These are phyloP conservation scores for Acromyrmex charruanus DNA, from an alignment of 1,140 invertebrate genomes.

Conservation along the genomic window DNA sequence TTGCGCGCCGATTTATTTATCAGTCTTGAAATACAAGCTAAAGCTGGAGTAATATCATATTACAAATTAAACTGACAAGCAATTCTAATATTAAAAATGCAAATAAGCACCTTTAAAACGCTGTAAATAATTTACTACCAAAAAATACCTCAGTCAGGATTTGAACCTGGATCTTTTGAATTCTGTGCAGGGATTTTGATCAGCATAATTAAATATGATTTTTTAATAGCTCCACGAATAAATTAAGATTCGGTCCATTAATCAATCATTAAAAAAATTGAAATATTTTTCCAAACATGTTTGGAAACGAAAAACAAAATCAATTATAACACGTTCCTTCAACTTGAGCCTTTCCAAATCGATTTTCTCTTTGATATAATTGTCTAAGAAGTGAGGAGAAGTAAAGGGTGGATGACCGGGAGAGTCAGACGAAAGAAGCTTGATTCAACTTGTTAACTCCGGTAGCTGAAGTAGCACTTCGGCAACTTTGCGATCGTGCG, in stretches of 20 bases:
- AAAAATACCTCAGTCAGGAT: too few species aligned
- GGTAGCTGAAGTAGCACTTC: constrained; percentile 71
- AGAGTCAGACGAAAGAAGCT: constrained; percentile 23
- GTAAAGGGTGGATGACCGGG: constrained; percentile 1
- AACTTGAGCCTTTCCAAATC: not conserved
- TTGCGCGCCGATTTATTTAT: too few species aligned
- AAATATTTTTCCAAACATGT: not conserved
- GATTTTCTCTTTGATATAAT: not conserved
- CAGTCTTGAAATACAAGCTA: too few species aligned
- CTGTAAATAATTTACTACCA: too few species aligned
- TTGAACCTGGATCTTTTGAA: too few species aligned
- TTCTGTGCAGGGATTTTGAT: too few species aligned
- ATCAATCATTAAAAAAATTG: constrained; percentile 3
- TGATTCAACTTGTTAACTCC: constrained; percentile 72
- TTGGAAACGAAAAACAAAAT: not conserved
- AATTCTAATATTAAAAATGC: too few species aligned
- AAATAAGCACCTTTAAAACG: too few species aligned
- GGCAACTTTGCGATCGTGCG: constrained; percentile 71
- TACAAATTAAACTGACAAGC: too few species aligned
- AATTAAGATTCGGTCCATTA: constrained; percentile 20
- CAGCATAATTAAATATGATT: not conserved
- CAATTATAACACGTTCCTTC: not conserved
- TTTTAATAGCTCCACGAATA: not conserved
- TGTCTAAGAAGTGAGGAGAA: not conserved
- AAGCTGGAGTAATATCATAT: too few species aligned